A percentile compares a stretch with the other conserved stretches of the same genome.
Evolutionary conservation across 2,888 invertebrate species (phyloP).

Genomic region (Eilema griseolum): DNA sequence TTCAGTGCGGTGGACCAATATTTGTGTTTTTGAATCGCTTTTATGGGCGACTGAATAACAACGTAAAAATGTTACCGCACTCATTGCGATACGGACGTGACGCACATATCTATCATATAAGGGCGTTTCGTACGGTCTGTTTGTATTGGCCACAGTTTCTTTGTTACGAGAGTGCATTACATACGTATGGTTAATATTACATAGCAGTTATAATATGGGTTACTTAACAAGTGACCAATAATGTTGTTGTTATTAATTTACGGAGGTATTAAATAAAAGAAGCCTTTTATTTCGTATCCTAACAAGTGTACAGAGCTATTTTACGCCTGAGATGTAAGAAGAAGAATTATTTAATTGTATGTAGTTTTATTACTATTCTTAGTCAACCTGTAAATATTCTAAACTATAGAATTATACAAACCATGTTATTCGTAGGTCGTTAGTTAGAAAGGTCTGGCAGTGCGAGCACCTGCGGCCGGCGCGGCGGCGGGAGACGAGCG

Average conservation of each 20-base stretch:
- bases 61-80: background rate
- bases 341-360: too few relatives aligned
- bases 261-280: too few relatives aligned
- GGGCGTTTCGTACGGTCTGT: background rate
- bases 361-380: too few relatives aligned
- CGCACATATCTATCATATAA: background rate
- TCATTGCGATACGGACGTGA: background rate
- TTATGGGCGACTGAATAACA: conserved; percentile 10
- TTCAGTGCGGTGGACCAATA: background rate
- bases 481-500: background rate
- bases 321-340: too few relatives aligned
- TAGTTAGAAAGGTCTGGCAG: background rate
- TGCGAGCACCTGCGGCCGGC: background rate
- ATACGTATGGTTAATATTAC: background rate
- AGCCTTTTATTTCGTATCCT: too few relatives aligned
- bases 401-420: background rate
- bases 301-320: too few relatives aligned
- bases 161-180: background rate
- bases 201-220: background rate
- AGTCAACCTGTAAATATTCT: background rate
- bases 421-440: background rate
- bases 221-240: too few relatives aligned
- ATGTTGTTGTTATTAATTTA: too few relatives aligned
- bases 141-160: background rate
- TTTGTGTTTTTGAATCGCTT: conserved; percentile 11